These are phyloP conservation scores for Berghia stephanieae DNA, from an alignment of 1,140 invertebrate genomes.

Conservation along the genomic window DNA sequence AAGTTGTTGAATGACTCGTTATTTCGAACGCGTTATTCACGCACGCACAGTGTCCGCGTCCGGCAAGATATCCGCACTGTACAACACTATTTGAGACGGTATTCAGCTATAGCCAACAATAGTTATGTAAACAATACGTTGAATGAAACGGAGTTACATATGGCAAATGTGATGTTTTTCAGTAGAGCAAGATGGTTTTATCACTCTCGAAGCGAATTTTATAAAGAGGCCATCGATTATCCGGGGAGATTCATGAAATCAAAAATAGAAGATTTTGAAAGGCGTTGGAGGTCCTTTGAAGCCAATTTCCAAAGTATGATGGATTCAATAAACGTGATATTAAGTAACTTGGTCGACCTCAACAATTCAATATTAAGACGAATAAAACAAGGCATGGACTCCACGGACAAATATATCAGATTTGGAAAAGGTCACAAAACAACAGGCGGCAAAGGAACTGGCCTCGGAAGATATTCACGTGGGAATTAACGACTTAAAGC, in stretches of 20 bases:
- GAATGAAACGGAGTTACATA: constrained; percentile 35
- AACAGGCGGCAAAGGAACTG: constrained; percentile 35
- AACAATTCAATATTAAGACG: constrained; percentile 26
- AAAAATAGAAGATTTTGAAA: constrained; percentile 33
- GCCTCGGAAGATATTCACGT: constrained; percentile 35
- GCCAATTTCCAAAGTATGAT: constrained; percentile 29
- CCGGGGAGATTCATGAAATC: constrained; percentile 39
- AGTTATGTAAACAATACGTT: constrained; percentile 32
- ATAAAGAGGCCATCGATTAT: constrained; percentile 44
- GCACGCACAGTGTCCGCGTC: constrained; percentile 30
- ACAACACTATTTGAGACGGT: background rate
- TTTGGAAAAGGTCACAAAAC: constrained; percentile 31
- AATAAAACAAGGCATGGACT: constrained; percentile 19
- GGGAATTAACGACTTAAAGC: constrained; percentile 35
- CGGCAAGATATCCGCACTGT: constrained; percentile 29
- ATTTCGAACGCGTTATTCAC: constrained; percentile 36
- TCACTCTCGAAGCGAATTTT: constrained; percentile 48
- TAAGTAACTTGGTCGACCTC: constrained; percentile 27
- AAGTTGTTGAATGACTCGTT: constrained; percentile 38
- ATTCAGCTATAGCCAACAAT: background rate
- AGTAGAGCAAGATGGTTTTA: constrained; percentile 38
- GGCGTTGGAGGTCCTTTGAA: constrained; percentile 29
- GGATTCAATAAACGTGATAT: constrained; percentile 35
- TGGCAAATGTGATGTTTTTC: constrained; percentile 30
- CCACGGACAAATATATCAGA: constrained; percentile 36